Conservation (phyloP, 2,113 vertebrate species). For the Megaceryle maxima region DNA sequence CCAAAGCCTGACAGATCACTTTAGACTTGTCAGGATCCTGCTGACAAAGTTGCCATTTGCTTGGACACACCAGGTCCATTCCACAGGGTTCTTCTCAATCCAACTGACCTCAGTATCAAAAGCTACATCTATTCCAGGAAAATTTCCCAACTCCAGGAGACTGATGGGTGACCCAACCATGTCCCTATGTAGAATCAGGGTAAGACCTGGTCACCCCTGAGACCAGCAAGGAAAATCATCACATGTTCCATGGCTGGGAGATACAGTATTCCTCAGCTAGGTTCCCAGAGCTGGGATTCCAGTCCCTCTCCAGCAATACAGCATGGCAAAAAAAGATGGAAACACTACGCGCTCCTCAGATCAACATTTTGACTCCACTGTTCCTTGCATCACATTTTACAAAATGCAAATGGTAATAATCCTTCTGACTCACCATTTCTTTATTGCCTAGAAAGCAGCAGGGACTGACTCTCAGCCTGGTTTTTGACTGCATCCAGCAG, state of each 20-base stretch:
- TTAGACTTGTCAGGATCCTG: background rate
- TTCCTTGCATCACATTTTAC: background rate
- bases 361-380: background rate
- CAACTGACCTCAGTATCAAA: background rate
- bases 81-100: background rate
- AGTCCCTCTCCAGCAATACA: background rate
- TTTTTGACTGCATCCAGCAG: background rate
- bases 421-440: background rate
- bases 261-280: background rate
- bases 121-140: background rate
- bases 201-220: background rate
- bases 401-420: background rate
- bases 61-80: accelerated
- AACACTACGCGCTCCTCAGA: background rate
- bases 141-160: background rate
- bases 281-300: background rate
- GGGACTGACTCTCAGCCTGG: background rate
- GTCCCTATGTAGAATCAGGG: accelerated
- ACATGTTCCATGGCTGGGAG: accelerated
- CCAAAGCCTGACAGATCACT: background rate
- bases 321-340: background rate
- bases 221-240: accelerated
- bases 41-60: accelerated
- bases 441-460: background rate
- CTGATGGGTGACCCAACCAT: accelerated